Evolutionary conservation across 2,888 invertebrate genomes (phyloP), one percentile per base, ranked within the genome.

Genomic region (Xylota sylvarum): DNA sequence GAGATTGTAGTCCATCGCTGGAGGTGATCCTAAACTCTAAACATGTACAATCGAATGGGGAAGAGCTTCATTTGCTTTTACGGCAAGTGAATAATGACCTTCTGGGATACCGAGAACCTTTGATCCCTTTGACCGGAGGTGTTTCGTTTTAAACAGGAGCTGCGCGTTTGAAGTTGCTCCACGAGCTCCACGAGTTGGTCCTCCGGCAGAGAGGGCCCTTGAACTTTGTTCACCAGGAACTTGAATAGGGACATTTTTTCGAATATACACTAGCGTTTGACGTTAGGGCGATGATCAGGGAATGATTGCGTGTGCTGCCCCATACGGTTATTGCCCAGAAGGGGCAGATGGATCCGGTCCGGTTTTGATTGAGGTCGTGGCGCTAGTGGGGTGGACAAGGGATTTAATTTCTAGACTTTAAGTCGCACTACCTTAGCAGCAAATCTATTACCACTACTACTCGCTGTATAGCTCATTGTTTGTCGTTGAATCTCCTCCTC

Each of bases 131-230:
- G 90, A 89, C n/a, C n/a, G n/a, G n/a, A n/a, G n/a, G n/a, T n/a
- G n/a, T n/a, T n/a, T n/a, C n/a, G 74, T 90, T 91, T 90, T n/a
- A 92, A 89, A 0, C 91, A 90, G 0, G 91, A 91, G 67, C 91
- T 90, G 1, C 92, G 90, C 48, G 91, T 67, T 64, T 92, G 92
- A 55, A 92, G 67, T 82, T 92, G 92, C 80, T 90, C 90, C 0
- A 92, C 90, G 6, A 92, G 89, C 83, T 92, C 92, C 4, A 91
- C 90, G 5, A 91, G 91, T 82, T 92, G 91, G 35, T 92, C 92
- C 73, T 92, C 92, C 37, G 89, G 89, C 5, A 92, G 89, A 2
- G 90, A 88, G 14, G 90, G 88, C 19, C 89, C 89, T 76, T 92
- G 91, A 6, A 92, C 87, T 84, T 92, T 92, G 7, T 89, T 88